Conservation (phyloP, 1,140 invertebrate genomes). For the Leptestheria dahalacensis region DNA sequence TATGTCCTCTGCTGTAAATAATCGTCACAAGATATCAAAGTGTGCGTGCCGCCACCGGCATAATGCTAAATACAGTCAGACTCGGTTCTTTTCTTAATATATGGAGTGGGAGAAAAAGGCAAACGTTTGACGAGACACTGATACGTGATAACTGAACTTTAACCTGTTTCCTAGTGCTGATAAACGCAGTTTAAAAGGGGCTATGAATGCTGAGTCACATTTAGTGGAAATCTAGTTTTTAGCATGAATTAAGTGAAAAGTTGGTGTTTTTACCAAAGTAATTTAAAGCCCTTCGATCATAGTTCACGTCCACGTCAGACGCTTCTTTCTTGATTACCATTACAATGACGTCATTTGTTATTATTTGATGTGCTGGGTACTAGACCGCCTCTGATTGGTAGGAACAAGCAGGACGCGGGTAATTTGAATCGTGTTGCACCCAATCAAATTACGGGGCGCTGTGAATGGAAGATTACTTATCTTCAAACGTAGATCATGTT, state of each 20-base stretch:
- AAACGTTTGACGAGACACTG: too few relatives aligned
- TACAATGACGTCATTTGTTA: background rate
- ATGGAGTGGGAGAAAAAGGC: too few relatives aligned
- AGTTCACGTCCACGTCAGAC: background rate
- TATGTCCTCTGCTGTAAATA: too few relatives aligned
- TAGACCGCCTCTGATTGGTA: background rate
- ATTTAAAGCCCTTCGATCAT: background rate
- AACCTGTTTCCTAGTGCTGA: background rate
- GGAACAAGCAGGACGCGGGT: background rate
- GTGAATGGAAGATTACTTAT: constrained; percentile 4
- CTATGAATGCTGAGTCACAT: background rate
- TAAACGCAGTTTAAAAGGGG: background rate
- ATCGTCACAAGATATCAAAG: too few relatives aligned
- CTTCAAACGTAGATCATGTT: too few relatives aligned
- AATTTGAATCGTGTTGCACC: too few relatives aligned
- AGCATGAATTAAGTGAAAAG: background rate
- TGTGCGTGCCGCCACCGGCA: too few relatives aligned
- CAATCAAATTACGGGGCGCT: background rate
- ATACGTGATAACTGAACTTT: background rate
- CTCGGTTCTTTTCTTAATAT: too few relatives aligned
- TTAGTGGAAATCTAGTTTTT: background rate
- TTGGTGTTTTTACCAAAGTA: background rate
- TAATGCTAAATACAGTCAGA: too few relatives aligned
- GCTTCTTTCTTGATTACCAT: background rate
- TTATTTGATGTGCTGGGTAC: background rate